Evolutionary conservation across 2,888 invertebrate genomes (phyloP).

Genomic region (Caenorhabditis virilis): DNA sequence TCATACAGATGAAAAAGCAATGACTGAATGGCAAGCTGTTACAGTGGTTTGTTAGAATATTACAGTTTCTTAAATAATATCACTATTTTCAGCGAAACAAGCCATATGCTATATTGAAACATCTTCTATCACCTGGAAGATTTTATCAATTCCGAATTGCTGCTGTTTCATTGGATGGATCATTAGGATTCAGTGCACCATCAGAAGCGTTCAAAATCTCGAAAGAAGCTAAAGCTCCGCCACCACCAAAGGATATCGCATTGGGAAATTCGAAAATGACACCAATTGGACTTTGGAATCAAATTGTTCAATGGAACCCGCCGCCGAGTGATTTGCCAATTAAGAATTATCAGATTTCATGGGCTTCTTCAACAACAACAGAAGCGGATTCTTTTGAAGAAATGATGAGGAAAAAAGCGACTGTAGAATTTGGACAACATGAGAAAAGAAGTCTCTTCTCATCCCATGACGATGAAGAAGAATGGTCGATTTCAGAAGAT

Average conservation of each 20-base stretch:
- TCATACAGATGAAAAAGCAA: slow-evolving; percentile 41
- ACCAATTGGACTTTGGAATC: slow-evolving; percentile 47
- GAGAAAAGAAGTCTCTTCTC: slow-evolving; percentile 30
- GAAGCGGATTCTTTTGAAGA: slow-evolving; percentile 50
- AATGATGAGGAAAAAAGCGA: slow-evolving; percentile 33
- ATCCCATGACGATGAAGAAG: slow-evolving; percentile 27
- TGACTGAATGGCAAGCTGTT: slow-evolving; percentile 68
- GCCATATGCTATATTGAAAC: slow-evolving; percentile 67
- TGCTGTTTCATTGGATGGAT: slow-evolving; percentile 67
- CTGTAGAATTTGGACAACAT: slow-evolving; percentile 31
- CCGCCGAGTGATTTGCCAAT: slow-evolving; percentile 65
- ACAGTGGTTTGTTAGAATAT: slow-evolving; percentile 51
- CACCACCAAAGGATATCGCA: slow-evolving; percentile 55
- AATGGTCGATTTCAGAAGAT: slow-evolving; percentile 2
- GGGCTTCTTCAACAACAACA: slow-evolving; percentile 36
- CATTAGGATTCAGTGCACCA: slow-evolving; percentile 67
- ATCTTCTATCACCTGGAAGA: slow-evolving; percentile 64
- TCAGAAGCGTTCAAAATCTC: slow-evolving; percentile 61
- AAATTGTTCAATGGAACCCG: slow-evolving; percentile 59
- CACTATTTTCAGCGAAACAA: slow-evolving; percentile 61
- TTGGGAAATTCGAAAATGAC: slow-evolving; percentile 39
- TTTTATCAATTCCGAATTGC: slow-evolving; percentile 67
- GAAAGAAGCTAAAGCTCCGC: slow-evolving; percentile 62
- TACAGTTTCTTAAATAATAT: neutral
- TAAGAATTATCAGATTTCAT: slow-evolving; percentile 61